Conservation (phyloP, 2,888 invertebrate species). For the Nomada ruficornis region DNA sequence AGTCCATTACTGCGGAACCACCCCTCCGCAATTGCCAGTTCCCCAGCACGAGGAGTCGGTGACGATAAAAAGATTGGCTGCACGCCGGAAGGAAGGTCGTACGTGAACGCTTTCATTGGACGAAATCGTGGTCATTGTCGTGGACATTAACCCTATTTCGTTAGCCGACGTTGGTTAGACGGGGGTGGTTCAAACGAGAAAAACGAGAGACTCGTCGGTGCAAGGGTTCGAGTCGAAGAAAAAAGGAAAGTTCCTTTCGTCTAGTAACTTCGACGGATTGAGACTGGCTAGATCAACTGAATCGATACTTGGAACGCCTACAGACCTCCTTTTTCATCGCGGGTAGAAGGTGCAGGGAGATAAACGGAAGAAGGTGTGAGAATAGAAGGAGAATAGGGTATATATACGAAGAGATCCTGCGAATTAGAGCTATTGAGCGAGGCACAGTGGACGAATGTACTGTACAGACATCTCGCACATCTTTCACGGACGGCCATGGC, state of each 20-base stretch:
- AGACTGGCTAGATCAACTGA: constrained; percentile 8
- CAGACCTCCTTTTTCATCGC: background rate
- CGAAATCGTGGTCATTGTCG: constrained; percentile 60
- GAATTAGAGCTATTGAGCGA: constrained; percentile 63
- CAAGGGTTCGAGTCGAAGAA: constrained; percentile 31
- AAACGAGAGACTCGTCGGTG: constrained; percentile 31
- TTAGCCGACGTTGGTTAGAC: constrained; percentile 18
- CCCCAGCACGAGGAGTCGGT: constrained; percentile 1
- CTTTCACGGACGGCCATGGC: constrained; percentile 48
- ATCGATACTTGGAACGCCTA: constrained; percentile 9
- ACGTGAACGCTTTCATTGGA: constrained; percentile 50
- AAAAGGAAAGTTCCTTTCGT: constrained; percentile 34
- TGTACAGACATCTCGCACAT: constrained; percentile 51
- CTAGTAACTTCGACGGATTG: background rate
- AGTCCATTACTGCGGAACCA: constrained; percentile 39
- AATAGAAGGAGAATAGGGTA: background rate
- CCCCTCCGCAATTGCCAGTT: constrained; percentile 32
- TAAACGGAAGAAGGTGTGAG: background rate
- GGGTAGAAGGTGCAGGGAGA: background rate
- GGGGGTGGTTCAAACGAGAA: constrained; percentile 28
- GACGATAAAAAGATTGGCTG: constrained; percentile 34
- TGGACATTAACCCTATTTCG: constrained; percentile 62
- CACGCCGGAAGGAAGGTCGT: constrained; percentile 33
- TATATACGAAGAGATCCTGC: constrained; percentile 56
- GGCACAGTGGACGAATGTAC: constrained; percentile 60